These are phyloP conservation scores for Podargus strigoides DNA, from an alignment of 2,797 vertebrate species.

Conservation along the genomic window DNA sequence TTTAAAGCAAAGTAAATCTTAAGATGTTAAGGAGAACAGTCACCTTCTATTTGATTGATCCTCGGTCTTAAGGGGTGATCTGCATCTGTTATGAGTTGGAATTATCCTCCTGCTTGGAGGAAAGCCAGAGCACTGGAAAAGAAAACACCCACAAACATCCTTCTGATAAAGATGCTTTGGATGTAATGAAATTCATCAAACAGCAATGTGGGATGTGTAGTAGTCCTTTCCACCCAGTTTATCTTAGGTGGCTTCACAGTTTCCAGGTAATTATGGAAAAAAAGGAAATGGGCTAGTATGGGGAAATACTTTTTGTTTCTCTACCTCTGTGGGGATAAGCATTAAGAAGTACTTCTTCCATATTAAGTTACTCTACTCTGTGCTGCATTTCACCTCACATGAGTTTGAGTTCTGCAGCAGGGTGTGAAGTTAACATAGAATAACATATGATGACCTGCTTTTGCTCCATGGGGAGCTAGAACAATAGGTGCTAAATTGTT, in stretches of 20 bases:
- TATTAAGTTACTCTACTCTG: not conserved
- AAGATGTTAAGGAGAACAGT: conserved; percentile 10
- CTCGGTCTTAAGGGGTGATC: not conserved
- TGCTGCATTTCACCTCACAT: not conserved
- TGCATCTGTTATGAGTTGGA: not conserved
- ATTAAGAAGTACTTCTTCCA: not conserved
- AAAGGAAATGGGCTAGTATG: rapidly evolving
- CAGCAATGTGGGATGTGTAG: not conserved
- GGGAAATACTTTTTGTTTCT: not conserved
- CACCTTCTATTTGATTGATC: conserved; percentile 29
- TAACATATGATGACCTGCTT: not conserved
- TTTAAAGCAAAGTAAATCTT: not conserved
- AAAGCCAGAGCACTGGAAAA: not conserved
- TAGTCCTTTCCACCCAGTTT: not conserved
- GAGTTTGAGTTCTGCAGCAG: not conserved
- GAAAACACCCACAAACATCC: not conserved
- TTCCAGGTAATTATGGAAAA: not conserved
- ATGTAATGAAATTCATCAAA: not conserved
- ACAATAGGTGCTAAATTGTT: not conserved
- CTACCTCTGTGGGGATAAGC: not conserved
- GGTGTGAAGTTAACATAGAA: not conserved
- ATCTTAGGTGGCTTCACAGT: not conserved
- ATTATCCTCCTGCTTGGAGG: not conserved
- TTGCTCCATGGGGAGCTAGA: not conserved
- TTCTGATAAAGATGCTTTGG: not conserved